These are phyloP conservation scores for Xylota segnis DNA, from an alignment of 2,888 invertebrate species.

Conservation along the genomic window DNA sequence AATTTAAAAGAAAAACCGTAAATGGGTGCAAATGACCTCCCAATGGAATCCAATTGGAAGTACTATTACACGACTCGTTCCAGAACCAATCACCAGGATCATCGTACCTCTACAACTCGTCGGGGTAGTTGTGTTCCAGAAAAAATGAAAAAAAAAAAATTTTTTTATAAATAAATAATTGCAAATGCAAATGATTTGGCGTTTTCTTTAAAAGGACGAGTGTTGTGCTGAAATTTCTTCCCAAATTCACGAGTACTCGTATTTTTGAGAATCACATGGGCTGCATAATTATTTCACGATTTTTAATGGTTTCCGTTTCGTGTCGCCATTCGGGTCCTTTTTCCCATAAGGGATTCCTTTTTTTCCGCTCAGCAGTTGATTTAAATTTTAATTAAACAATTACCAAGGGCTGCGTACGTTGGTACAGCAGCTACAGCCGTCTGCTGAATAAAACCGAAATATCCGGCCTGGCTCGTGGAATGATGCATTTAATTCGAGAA, in stretches of 20 bases:
- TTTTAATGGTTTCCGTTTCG: conserved; percentile 58
- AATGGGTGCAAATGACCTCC: conserved; percentile 1
- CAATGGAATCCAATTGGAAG: conserved; percentile 14
- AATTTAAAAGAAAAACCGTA: not conserved
- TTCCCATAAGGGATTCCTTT: conserved; percentile 47
- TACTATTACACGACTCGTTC: not conserved
- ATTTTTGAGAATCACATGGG: conserved; percentile 20
- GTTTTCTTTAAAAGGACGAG: conserved; percentile 17
- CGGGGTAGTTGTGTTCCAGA: conserved; percentile 5
- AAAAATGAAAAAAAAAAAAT: too few species aligned
- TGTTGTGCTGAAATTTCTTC: conserved; percentile 30
- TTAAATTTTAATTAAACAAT: conserved; percentile 67
- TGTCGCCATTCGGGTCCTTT: conserved; percentile 44
- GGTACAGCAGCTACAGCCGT: conserved; percentile 5
- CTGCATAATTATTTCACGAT: conserved; percentile 56
- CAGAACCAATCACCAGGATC: not conserved
- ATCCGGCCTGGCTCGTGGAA: not conserved
- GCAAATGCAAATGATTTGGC: conserved; percentile 35
- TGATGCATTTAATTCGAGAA: not conserved
- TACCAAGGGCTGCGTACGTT: conserved; percentile 26
- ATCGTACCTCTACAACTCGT: too few species aligned
- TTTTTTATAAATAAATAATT: conserved; percentile 48
- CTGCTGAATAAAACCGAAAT: conserved; percentile 29
- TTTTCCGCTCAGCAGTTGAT: conserved; percentile 48
- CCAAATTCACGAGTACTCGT: conserved; percentile 20